Percentiles rank a stretch among this genome's conserved stretches.
Evolutionary conservation across 2,888 invertebrate species (phyloP).

Genomic region (Cryptops parisi): DNA sequence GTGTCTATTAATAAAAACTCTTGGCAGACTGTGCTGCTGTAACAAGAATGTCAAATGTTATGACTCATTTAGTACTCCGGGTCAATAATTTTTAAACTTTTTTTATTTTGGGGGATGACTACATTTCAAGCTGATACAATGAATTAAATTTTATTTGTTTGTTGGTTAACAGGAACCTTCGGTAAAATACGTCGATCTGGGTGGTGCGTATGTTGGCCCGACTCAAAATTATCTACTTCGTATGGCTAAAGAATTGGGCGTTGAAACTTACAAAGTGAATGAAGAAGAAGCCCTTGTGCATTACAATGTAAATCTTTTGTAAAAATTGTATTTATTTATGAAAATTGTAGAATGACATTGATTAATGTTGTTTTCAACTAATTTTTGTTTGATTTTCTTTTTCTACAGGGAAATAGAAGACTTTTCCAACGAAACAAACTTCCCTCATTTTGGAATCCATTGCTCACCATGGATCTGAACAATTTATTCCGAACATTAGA

Average conservation of each 20-base stretch:
- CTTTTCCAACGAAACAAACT: slow-evolving; percentile 4
- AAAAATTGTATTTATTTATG: not conserved
- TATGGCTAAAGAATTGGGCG: slow-evolving; percentile 28
- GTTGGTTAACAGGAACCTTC: slow-evolving; percentile 10
- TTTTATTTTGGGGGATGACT: too few relatives aligned
- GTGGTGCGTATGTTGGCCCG: slow-evolving; percentile 34
- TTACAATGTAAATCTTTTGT: not conserved
- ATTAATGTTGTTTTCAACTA: not conserved
- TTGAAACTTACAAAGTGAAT: slow-evolving; percentile 25
- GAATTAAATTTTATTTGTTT: too few relatives aligned
- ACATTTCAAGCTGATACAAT: too few relatives aligned
- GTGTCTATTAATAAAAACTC: too few relatives aligned
- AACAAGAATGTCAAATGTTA: too few relatives aligned
- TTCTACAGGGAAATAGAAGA: slow-evolving; percentile 14
- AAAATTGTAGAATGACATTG: not conserved
- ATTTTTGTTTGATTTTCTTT: not conserved
- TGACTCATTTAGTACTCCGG: too few relatives aligned
- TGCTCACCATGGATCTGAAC: slow-evolving; percentile 15
- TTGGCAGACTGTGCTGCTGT: too few relatives aligned
- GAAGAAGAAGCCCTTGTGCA: slow-evolving; percentile 4
- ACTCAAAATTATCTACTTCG: slow-evolving; percentile 30
- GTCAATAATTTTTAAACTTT: too few relatives aligned
- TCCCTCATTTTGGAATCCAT: slow-evolving; percentile 17
- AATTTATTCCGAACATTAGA: slow-evolving; percentile 15
- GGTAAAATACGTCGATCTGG: slow-evolving; percentile 25